phyloP scores from a whole-genome alignment of 2,888 invertebrate genomes.

The Drosophila phalerata region DNA sequence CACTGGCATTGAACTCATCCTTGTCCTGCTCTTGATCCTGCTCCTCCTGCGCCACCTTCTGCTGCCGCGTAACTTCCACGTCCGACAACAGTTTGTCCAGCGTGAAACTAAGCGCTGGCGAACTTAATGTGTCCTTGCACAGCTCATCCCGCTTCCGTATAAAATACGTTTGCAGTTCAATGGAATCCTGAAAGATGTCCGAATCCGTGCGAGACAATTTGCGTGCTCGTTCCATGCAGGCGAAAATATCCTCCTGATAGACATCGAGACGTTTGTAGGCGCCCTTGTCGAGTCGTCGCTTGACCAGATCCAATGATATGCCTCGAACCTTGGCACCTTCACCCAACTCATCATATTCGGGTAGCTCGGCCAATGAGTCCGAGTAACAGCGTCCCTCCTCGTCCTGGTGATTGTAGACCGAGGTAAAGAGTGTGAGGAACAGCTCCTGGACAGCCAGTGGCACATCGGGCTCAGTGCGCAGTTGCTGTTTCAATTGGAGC shows the following conservation, averaged over 20 bases:
- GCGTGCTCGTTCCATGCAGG: slow-evolving; percentile 95
- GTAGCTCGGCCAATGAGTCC: slow-evolving; percentile 97
- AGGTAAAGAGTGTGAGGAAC: slow-evolving; percentile 95
- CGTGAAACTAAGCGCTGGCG: slow-evolving; percentile 94
- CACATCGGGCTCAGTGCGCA: slow-evolving; percentile 93
- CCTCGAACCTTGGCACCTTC: slow-evolving; percentile 90
- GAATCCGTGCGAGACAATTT: slow-evolving; percentile 96
- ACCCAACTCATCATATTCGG: slow-evolving; percentile 92
- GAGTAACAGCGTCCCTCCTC: slow-evolving; percentile 98
- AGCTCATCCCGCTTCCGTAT: slow-evolving; percentile 91
- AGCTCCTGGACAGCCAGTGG: slow-evolving; percentile 95
- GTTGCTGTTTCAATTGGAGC: slow-evolving; percentile 95
- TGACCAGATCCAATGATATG: slow-evolving; percentile 96
- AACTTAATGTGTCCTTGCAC: slow-evolving; percentile 92
- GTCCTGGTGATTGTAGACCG: slow-evolving; percentile 98
- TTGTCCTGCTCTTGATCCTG: slow-evolving; percentile 90
- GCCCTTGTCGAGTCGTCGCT: slow-evolving; percentile 95
- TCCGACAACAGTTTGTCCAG: slow-evolving; percentile 91
- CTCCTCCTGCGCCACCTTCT: slow-evolving; percentile 91
- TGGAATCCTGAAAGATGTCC: slow-evolving; percentile 97
- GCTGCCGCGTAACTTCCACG: slow-evolving; percentile 91
- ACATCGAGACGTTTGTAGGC: slow-evolving; percentile 96
- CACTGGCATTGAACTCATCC: slow-evolving; percentile 85
- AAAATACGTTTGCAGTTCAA: slow-evolving; percentile 96
- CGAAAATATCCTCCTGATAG: slow-evolving; percentile 98